Evolutionary conservation across 2,888 invertebrate genomes (phyloP).

Genomic region (Phasia obesa): DNA sequence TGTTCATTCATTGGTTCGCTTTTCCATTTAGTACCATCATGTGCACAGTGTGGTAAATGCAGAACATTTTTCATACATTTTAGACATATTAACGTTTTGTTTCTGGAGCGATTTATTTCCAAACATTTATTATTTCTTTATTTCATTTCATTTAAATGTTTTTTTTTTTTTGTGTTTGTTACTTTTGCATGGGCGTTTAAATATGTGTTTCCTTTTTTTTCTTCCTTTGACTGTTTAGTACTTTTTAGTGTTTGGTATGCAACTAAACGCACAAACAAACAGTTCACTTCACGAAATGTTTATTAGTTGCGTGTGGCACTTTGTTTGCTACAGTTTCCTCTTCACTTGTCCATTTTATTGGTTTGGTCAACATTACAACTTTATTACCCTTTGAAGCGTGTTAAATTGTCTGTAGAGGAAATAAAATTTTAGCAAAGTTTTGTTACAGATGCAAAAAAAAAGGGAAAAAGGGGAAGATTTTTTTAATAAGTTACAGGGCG

Average conservation of each 20-base stretch:
- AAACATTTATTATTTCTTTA: slow-evolving; percentile 59
- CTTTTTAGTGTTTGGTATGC: slow-evolving; percentile 5
- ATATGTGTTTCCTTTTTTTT: not conserved
- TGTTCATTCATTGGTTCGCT: slow-evolving; percentile 5
- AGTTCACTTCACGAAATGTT: slow-evolving; percentile 34
- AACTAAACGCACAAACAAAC: no score
- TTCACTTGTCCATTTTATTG: slow-evolving; percentile 67
- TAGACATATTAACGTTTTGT: slow-evolving; percentile 42
- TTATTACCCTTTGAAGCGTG: slow-evolving; percentile 64
- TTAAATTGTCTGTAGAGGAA: slow-evolving; percentile 58
- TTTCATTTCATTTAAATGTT: slow-evolving; percentile 22
- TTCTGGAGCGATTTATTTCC: slow-evolving; percentile 64
- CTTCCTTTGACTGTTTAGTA: slow-evolving; percentile 4
- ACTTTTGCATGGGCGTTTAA: slow-evolving; percentile 67
- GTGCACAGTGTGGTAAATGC: not conserved
- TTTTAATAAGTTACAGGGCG: not conserved
- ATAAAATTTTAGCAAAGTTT: slow-evolving; percentile 38
- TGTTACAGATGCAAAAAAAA: not conserved
- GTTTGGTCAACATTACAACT: slow-evolving; percentile 48
- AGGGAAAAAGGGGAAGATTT: not conserved
- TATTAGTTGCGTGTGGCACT: slow-evolving; percentile 66
- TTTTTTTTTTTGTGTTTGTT: slow-evolving; percentile 19
- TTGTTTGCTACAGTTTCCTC: slow-evolving; percentile 43
- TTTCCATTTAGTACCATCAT: not conserved
- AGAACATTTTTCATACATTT: slow-evolving; percentile 32